phyloP scores from a whole-genome alignment of 2,113 vertebrate species.

The Amblyopsis rosae region DNA sequence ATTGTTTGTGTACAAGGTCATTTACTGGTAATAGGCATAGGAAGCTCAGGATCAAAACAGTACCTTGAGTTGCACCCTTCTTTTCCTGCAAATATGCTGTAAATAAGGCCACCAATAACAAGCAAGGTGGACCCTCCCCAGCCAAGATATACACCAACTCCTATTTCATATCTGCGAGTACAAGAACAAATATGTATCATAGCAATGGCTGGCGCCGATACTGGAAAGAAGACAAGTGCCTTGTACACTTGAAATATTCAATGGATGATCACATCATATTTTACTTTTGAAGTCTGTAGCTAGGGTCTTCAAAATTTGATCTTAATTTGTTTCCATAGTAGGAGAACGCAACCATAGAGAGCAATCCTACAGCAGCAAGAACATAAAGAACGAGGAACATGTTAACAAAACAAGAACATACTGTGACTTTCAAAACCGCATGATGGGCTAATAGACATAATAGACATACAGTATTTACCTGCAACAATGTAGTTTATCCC shows the following conservation, averaged over 20 bases:
- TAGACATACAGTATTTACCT: conserved; percentile 71
- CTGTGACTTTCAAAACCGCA: background rate
- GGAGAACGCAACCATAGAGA: conserved; percentile 87
- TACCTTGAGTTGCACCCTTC: conserved; percentile 71
- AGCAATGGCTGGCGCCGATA: background rate
- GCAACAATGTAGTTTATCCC: conserved; percentile 88
- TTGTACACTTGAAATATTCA: too few relatives aligned
- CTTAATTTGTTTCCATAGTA: conserved; percentile 90
- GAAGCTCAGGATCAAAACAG: background rate
- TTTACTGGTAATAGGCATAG: too few relatives aligned
- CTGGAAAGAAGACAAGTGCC: too few relatives aligned
- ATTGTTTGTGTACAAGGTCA: background rate
- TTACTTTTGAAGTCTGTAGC: conserved; percentile 87
- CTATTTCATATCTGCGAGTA: conserved; percentile 88
- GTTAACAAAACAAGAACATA: background rate
- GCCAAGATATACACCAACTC: conserved; percentile 90
- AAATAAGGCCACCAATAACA: conserved; percentile 86
- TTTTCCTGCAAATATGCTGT: conserved; percentile 78
- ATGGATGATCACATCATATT: conserved; percentile 39
- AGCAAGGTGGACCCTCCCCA: conserved; percentile 92
- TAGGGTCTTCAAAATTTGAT: conserved; percentile 87
- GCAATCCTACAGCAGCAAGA: conserved; percentile 80
- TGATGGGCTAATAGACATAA: background rate
- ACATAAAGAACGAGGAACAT: background rate
- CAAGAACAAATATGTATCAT: conserved; percentile 30